Percentiles rank a stretch among this genome's conserved stretches.
These are phyloP conservation scores for Tenodera sinensis DNA, from an alignment of 2,888 invertebrate genomes.

Conservation along the genomic window DNA sequence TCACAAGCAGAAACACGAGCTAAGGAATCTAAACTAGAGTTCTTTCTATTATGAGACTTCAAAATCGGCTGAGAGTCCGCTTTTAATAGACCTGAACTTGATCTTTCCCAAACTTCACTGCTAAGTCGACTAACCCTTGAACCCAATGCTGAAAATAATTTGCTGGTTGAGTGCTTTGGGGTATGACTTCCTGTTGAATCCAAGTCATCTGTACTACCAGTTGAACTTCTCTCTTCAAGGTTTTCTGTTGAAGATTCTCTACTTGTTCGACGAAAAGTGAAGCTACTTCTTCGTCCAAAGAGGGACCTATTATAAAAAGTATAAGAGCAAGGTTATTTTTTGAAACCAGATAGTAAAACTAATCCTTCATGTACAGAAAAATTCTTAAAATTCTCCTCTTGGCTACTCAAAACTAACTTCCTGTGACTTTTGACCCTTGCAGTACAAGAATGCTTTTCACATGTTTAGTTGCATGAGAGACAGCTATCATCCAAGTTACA, in stretches of 20 bases:
- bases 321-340: not conserved
- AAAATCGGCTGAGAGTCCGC: not conserved
- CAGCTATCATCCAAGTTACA: too few species aligned
- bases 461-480: too few species aligned
- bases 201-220: conserved; percentile 31
- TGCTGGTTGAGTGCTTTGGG: conserved; percentile 6
- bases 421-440: too few species aligned
- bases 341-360: too few species aligned
- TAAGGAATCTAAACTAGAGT: conserved; percentile 21
- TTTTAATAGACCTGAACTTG: not conserved
- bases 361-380: too few species aligned
- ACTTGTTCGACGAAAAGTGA: conserved; percentile 33
- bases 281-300: conserved; percentile 34
- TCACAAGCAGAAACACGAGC: conserved; percentile 6
- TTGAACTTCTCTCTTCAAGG: conserved; percentile 33
- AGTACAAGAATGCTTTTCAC: too few species aligned
- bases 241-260: conserved; percentile 37
- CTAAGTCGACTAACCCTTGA: conserved; percentile 24
- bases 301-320: conserved; percentile 29
- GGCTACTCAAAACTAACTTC: too few species aligned
- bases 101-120: conserved; percentile 19
- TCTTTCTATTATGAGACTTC: conserved; percentile 3
- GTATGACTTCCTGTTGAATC: conserved; percentile 24
- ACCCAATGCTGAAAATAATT: conserved; percentile 24
- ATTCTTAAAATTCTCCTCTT: too few species aligned